phyloP scores from a whole-genome alignment of 1,140 invertebrate genomes.

The Fopius arisanus region DNA sequence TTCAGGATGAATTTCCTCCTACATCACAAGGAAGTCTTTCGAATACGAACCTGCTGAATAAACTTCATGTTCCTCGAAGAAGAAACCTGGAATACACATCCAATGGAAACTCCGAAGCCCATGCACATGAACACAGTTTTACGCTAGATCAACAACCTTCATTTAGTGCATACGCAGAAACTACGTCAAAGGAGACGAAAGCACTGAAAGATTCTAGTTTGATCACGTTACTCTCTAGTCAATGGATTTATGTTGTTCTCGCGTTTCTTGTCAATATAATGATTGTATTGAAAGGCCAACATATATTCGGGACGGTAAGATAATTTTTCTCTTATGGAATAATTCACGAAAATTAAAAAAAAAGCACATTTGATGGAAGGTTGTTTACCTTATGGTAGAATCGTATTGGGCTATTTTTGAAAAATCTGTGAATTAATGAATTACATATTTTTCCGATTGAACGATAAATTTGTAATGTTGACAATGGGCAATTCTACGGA shows the following conservation, averaged over 20 bases:
- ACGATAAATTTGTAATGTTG: too few relatives aligned
- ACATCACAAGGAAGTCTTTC: neutral
- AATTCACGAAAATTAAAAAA: neutral
- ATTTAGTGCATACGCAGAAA: neutral
- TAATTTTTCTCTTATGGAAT: conserved; percentile 1
- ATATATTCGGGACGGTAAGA: conserved; percentile 49
- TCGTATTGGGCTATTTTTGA: too few relatives aligned
- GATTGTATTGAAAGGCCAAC: conserved; percentile 40
- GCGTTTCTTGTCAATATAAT: conserved; percentile 48
- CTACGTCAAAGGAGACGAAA: neutral
- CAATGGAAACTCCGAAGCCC: neutral
- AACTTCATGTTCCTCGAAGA: neutral
- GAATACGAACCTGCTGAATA: neutral
- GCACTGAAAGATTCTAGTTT: neutral
- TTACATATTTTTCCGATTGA: too few relatives aligned
- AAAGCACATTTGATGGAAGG: too few relatives aligned
- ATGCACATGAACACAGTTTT: neutral
- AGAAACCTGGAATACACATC: neutral
- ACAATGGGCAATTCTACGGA: too few relatives aligned
- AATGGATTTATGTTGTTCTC: conserved; percentile 38
- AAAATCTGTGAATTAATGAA: too few relatives aligned
- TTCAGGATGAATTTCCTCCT: neutral
- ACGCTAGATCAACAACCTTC: neutral
- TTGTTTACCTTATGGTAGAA: too few relatives aligned
- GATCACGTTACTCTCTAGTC: conserved; percentile 35